Conservation (phyloP, 2,888 invertebrate genomes). For the Lepeophtheirus nordmannii region DNA sequence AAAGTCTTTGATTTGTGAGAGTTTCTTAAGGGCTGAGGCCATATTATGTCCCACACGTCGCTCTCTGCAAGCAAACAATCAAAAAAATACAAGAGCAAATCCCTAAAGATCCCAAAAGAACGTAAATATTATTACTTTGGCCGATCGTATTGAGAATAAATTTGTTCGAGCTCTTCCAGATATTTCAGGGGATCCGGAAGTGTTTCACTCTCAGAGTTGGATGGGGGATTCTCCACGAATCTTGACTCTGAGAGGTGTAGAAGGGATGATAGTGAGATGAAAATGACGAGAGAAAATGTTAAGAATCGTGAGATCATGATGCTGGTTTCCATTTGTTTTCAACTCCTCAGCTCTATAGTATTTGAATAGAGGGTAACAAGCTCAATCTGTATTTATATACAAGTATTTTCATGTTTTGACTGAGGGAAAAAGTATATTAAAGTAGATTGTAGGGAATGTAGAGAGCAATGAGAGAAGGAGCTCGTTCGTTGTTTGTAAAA, state of each 20-base stretch:
- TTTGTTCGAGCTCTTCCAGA: neutral
- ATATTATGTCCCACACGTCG: slow-evolving; percentile 14
- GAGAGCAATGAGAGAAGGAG: neutral
- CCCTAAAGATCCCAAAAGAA: neutral
- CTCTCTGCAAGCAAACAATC: neutral
- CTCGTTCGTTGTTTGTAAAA: too few species aligned
- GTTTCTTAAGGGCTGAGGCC: slow-evolving; percentile 16
- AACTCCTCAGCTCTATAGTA: neutral
- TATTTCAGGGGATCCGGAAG: neutral
- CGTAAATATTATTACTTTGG: neutral
- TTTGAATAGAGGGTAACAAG: too few species aligned
- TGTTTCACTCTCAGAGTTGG: neutral
- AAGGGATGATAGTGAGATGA: neutral
- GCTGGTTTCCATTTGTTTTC: neutral
- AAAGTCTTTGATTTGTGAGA: slow-evolving; percentile 16
- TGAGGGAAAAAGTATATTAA: neutral
- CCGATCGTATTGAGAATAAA: neutral
- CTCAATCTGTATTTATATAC: too few species aligned
- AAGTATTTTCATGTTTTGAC: too few species aligned
- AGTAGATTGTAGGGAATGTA: neutral
- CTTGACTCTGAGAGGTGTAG: neutral
- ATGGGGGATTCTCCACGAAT: neutral
- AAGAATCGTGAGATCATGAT: neutral
- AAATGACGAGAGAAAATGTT: neutral
- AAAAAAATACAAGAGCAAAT: neutral